Evolutionary conservation across 2,797 vertebrate species (phyloP), one percentile per base, ranked within the genome.

Genomic region (Gymnothorax javanicus): DNA sequence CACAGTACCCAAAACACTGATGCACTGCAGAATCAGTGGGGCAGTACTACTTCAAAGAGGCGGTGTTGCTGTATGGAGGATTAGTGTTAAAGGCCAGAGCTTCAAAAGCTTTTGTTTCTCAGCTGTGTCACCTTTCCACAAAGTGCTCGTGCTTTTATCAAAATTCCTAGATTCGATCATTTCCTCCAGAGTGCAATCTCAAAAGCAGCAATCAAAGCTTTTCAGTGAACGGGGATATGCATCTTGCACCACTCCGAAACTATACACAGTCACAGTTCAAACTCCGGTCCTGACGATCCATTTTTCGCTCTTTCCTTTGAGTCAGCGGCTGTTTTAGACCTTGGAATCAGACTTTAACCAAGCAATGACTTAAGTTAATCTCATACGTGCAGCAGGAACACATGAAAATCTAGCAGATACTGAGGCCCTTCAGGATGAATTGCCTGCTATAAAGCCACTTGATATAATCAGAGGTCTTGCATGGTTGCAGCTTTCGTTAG

Each of bases 171-270:
- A 23, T 15, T 7, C 75, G 23, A 20, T n/a, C 77, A 56, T 20
- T 56, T 23, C 52, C 23, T 56, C 11, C 20, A n/a, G 27, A 77
- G 12, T 25, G 23, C 62, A 33, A 33, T 50, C 73, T 23, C 50
- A 56, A 56, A 20, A 81, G n/a, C 77, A 81, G 77, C 50, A n/a
- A 77, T 77, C 73, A 77, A 77, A 77, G 73, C 52, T 50, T 56
- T 9, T 77, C 27, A 54, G 7, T 79, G n/a, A 17, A 15, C 17
- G n/a, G 75, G 9, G 17, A 81, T 8, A 54, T 56, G 20, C 50
- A 81, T 54, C 17, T 2, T 81, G 0, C 56, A 23, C 56, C 77
- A 56, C n/a, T 81, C 77, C 7, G 77, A n/a, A 56, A n/a, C 50
- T 2, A 4, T 56, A 52, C 20, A 56, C 52, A 81, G 50, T 9